Conservation (phyloP, 2,113 vertebrate species). For the Carassius carassius region DNA sequence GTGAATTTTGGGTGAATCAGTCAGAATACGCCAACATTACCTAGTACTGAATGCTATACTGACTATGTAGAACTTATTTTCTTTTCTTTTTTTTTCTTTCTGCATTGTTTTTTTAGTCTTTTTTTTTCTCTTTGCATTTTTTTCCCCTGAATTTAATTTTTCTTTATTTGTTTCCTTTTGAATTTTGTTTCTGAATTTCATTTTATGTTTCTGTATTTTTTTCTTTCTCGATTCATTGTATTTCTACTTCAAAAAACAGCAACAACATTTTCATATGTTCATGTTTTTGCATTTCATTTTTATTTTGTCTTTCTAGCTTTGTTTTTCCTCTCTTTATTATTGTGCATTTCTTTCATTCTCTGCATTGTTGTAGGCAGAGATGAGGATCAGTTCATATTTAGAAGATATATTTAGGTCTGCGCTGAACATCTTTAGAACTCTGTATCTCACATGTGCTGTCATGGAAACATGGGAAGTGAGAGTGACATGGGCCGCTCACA, state of each 20-base stretch:
- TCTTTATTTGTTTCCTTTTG: not conserved
- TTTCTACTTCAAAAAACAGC: not conserved
- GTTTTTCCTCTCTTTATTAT: not conserved
- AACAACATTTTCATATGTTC: not conserved
- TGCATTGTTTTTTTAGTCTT: not conserved
- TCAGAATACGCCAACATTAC: not conserved
- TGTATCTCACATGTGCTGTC: conserved; percentile 18
- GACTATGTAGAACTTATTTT: not conserved
- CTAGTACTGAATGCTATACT: not conserved
- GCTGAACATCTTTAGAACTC: conserved; percentile 4
- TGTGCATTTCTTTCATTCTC: conserved; percentile 38
- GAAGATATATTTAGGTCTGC: not conserved
- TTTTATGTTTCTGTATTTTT: not conserved
- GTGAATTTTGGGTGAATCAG: conserved; percentile 4
- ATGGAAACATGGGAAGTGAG: conserved; percentile 32
- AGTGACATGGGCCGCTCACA: not conserved
- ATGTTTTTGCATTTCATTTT: not conserved
- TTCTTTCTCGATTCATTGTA: not conserved
- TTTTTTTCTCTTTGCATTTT: not conserved
- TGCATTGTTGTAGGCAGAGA: not conserved
- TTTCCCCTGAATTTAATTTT: not conserved
- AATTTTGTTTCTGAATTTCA: no score
- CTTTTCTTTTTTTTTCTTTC: not conserved
- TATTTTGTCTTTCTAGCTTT: not conserved
- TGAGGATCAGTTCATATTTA: not conserved